Conservation (phyloP, 1,140 invertebrate genomes). For the Aphelenchoides besseyi region DNA sequence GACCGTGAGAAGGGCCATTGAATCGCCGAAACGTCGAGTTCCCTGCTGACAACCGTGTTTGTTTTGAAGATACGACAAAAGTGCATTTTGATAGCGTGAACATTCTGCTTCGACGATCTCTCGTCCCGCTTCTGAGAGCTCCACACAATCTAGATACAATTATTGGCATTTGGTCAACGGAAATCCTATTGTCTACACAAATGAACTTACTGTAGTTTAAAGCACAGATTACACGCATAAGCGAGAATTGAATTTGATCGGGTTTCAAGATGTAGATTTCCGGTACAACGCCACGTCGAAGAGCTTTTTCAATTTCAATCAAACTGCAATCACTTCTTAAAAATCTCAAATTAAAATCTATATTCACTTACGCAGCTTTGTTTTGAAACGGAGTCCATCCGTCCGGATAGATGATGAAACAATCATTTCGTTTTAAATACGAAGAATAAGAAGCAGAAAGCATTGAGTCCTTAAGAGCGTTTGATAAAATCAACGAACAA, state of each 20-base stretch:
- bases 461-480: background rate
- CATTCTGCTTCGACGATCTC: background rate
- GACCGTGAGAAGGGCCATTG: background rate
- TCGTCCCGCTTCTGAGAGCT: slow-evolving; percentile 5
- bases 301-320: slow-evolving; percentile 7
- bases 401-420: slow-evolving; percentile 17
- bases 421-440: background rate
- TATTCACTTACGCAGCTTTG: background rate
- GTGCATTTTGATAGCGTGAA: background rate
- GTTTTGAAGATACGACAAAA: slow-evolving; percentile 18
- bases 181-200: slow-evolving; percentile 2
- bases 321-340: slow-evolving; percentile 2
- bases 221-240: slow-evolving; percentile 6
- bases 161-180: background rate
- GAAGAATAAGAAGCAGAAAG: background rate
- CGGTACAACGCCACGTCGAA: slow-evolving; percentile 5
- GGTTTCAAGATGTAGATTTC: slow-evolving; percentile 9
- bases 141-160: background rate
- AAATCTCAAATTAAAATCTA: no score
- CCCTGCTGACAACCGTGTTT: slow-evolving; percentile 14
- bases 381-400: background rate
- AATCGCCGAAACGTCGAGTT: slow-evolving; percentile 10
- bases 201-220: slow-evolving; percentile 18
- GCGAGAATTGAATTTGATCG: slow-evolving; percentile 12
- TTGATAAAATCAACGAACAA: background rate